Percentiles rank a stretch among this genome's conserved stretches.
These are phyloP conservation scores for Polypedilum pembai DNA, from an alignment of 1,140 invertebrate genomes.

Conservation along the genomic window DNA sequence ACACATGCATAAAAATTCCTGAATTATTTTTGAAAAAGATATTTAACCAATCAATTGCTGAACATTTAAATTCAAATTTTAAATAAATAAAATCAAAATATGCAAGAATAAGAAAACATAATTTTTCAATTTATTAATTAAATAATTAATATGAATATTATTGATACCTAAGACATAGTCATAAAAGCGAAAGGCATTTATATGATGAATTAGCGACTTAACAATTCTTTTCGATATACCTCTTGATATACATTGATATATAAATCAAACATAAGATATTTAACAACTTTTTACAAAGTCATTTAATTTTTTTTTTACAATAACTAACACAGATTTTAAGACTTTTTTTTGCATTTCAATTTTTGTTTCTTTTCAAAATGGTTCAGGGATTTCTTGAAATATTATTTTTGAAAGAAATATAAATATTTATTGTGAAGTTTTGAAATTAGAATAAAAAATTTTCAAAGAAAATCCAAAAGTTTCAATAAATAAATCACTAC, in stretches of 20 bases:
- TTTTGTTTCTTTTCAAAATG: background rate
- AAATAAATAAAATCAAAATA: background rate
- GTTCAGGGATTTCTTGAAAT: conserved; percentile 11
- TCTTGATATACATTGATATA: conserved; percentile 13
- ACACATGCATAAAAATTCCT: background rate
- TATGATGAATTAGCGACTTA: conserved; percentile 11
- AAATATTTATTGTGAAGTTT: too few relatives aligned
- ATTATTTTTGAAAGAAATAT: too few relatives aligned
- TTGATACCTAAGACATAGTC: background rate
- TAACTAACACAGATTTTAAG: background rate
- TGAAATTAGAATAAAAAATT: too few relatives aligned
- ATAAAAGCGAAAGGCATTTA: background rate
- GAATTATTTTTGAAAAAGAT: conserved; percentile 19
- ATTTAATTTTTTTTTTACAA: background rate
- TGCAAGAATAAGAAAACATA: background rate
- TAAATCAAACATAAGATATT: background rate
- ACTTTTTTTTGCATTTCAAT: background rate
- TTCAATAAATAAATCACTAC: too few relatives aligned
- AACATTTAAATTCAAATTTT: background rate
- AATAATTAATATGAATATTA: background rate
- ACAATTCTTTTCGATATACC: conserved; percentile 17
- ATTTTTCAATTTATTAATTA: background rate
- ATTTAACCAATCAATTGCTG: background rate
- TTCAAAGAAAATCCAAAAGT: too few relatives aligned
- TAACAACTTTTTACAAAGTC: background rate